Evolutionary conservation across 2,113 vertebrate species (phyloP), one percentile per base, ranked within the genome.

Genomic region (Pollimyrus isidori): DNA sequence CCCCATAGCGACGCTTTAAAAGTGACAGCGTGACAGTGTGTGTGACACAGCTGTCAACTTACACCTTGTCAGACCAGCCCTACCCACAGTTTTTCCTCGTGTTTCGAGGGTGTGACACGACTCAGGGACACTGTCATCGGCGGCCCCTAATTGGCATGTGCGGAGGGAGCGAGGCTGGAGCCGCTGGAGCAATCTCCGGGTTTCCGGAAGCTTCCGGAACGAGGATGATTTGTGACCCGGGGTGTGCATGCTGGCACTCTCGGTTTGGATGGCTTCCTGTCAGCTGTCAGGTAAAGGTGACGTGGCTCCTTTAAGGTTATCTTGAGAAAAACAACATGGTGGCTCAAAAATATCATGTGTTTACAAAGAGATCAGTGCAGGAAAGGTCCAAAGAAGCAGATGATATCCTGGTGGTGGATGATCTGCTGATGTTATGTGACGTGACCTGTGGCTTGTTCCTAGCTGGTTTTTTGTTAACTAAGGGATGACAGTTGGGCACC

Each of bases 101-200:
- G 87, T 73, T 73, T 88, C 3, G 23, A 48, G 62, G 45, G 87
- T 49, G 58, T 88, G 87, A 48, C 35, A n/a, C 19, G 45, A 46
- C 30, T n/a, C 87, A 23, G 19, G 42, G 62, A 49, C 46, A 76
- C 62, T 21, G n/a, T 9, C 58, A 30, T 10, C 58, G 15, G 73
- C n/a, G 58, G 56, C n/a, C 62, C 46, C 62, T 88, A 88, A 88
- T 88, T 88, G 87, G 62, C 15, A 48, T 50, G 45, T 69, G n/a
- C n/a, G 7, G 50, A 52, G 7, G 30, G 48, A 30, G 42, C 9
- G 17, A 58, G 87, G 15, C 65, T 48, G 21, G 42, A 21, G 58
- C 65, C 53, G 65, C 62, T 2, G 62, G 9, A 69, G 62, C 45
- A 9, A 46, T 73, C 62, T 21, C 9, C 42, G 46, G 21, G 52